A percentile compares a stretch with the other conserved stretches of the same genome.
These are phyloP conservation scores for Puntigrus tetrazona DNA, from an alignment of 2,113 vertebrate genomes.

Conservation along the genomic window DNA sequence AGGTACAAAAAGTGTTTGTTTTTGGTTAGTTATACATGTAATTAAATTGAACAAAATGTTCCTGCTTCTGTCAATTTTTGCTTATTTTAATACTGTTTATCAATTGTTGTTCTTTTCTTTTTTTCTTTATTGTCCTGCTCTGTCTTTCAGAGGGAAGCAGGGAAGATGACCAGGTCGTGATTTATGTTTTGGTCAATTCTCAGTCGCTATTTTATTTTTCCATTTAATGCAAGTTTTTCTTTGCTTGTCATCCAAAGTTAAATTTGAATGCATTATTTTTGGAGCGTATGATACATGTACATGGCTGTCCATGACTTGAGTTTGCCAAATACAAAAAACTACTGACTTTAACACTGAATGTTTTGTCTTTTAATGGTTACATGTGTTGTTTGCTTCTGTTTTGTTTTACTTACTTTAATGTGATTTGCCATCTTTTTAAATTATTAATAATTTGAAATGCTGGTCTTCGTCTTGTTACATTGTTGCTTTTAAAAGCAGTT, in stretches of 20 bases:
- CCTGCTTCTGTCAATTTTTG: neutral
- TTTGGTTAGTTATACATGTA: slow-evolving; percentile 1
- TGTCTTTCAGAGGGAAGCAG: slow-evolving; percentile 82
- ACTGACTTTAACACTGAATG: neutral
- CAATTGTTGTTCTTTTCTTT: neutral
- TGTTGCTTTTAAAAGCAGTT: slow-evolving; percentile 34
- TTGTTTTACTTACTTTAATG: neutral
- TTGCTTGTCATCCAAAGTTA: slow-evolving; percentile 24
- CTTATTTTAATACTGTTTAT: neutral
- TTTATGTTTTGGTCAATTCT: slow-evolving; percentile 42
- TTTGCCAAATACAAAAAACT: neutral
- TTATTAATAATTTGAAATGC: neutral
- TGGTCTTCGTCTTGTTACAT: neutral
- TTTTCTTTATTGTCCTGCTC: slow-evolving; percentile 54
- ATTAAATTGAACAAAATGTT: neutral
- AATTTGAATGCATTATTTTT: neutral
- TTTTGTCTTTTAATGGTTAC: neutral
- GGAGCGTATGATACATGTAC: neutral
- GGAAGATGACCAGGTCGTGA: slow-evolving; percentile 88
- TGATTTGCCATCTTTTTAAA: slow-evolving; percentile 15
- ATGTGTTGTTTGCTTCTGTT: neutral
- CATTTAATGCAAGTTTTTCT: slow-evolving; percentile 27
- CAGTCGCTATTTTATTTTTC: neutral
- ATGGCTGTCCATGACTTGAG: neutral
- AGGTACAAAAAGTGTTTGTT: slow-evolving; percentile 77